A percentile compares a stretch with the other conserved stretches of the same genome.
Conservation (phyloP, 2,888 invertebrate species). For the Drosophila fungiperda region DNA sequence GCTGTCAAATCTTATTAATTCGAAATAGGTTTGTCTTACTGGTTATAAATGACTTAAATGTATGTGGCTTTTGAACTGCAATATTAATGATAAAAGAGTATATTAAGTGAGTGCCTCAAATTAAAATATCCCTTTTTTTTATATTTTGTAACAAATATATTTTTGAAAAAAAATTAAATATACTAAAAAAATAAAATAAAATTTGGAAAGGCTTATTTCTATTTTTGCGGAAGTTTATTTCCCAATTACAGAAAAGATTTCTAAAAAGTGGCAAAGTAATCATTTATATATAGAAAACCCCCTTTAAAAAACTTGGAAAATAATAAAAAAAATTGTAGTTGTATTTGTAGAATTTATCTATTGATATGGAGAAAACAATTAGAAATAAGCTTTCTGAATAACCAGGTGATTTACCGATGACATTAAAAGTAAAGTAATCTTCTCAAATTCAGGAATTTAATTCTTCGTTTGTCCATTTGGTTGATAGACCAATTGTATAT, state of each 20-base stretch:
- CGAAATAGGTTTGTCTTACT: not conserved
- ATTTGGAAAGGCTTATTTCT: accelerated
- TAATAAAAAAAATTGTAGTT: not conserved
- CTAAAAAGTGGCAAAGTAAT: too few species aligned
- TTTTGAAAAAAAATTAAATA: not conserved
- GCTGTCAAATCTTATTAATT: not conserved
- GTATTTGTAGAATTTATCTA: too few species aligned
- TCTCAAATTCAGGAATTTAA: too few species aligned
- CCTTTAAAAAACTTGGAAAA: not conserved
- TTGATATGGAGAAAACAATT: too few species aligned
- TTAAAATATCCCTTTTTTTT: too few species aligned
- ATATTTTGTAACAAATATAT: too few species aligned
- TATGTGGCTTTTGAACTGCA: not conserved
- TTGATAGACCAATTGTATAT: too few species aligned
- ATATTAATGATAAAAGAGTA: not conserved
- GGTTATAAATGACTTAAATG: not conserved
- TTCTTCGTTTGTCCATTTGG: too few species aligned
- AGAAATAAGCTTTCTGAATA: too few species aligned
- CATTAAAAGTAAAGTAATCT: too few species aligned
- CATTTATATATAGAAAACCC: not conserved
- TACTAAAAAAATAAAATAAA: not conserved
- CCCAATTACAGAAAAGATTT: not conserved
- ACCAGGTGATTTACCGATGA: too few species aligned
- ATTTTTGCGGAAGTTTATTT: not conserved
- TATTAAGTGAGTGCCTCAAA: not conserved